Conservation (phyloP, 2,888 invertebrate species). For the Perdita meconis region DNA sequence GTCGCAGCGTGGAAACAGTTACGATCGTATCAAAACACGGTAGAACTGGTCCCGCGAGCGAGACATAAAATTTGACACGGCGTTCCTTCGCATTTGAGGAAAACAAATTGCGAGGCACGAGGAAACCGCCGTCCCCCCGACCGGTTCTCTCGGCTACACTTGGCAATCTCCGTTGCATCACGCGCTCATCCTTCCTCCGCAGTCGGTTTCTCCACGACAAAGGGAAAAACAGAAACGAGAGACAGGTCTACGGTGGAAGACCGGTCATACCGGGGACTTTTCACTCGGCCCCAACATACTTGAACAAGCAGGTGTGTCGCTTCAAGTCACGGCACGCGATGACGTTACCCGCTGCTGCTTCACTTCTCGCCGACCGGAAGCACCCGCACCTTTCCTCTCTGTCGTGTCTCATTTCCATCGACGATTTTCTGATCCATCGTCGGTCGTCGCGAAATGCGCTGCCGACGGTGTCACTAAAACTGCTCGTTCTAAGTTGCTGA, state of each 20-base stretch:
- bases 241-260: slow-evolving; percentile 30
- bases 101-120: slow-evolving; percentile 37
- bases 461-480: too few relatives aligned
- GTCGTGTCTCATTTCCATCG: slow-evolving; percentile 1
- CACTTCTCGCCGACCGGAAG: slow-evolving; percentile 11
- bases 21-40: background rate
- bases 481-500: too few relatives aligned
- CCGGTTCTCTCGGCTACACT: slow-evolving; percentile 41
- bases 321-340: slow-evolving; percentile 35
- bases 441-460: too few relatives aligned
- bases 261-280: slow-evolving; percentile 32
- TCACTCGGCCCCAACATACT: slow-evolving; percentile 24
- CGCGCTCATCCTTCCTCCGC: slow-evolving; percentile 31
- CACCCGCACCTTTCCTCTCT: background rate
- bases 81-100: background rate
- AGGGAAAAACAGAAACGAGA: slow-evolving; percentile 38
- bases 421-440: too few relatives aligned
- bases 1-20: background rate
- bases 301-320: slow-evolving; percentile 52
- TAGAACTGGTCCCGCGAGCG: background rate
- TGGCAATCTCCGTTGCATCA: slow-evolving; percentile 47
- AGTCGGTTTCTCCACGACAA: slow-evolving; percentile 41
- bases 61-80: slow-evolving; percentile 1
- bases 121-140: slow-evolving; percentile 28
- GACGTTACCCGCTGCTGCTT: slow-evolving; percentile 31